These are phyloP conservation scores for Auanema sp. DNA, from an alignment of 2,888 invertebrate genomes.

Conservation along the genomic window DNA sequence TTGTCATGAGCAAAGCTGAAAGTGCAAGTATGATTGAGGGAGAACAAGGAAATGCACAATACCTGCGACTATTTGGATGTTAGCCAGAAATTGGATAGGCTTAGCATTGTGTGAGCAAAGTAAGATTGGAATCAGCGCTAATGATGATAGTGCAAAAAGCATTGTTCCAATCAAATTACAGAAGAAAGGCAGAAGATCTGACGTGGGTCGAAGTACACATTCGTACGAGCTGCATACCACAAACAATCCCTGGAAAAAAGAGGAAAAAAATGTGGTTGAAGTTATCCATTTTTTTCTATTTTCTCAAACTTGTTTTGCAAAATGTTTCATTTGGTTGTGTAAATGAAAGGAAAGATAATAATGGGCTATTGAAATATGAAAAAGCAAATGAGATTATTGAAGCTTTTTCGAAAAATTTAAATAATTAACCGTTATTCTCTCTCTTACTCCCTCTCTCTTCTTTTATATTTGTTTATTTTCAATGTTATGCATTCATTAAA, in stretches of 20 bases:
- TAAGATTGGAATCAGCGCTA: slow-evolving; percentile 15
- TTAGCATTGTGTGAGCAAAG: slow-evolving; percentile 8
- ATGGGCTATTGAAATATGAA: too few species aligned
- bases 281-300: neutral
- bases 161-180: slow-evolving; percentile 15
- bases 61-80: slow-evolving; percentile 20
- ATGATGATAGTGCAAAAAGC: slow-evolving; percentile 15
- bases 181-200: slow-evolving; percentile 11
- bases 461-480: too few species aligned
- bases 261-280: neutral
- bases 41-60: neutral
- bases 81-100: slow-evolving; percentile 18
- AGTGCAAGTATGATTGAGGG: neutral
- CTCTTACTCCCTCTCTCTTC: too few species aligned
- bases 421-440: too few species aligned
- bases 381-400: too few species aligned
- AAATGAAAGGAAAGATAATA: too few species aligned
- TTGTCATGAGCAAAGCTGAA: slow-evolving; percentile 16
- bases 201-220: slow-evolving; percentile 16
- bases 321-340: too few species aligned
- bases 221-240: slow-evolving; percentile 12
- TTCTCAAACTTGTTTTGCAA: neutral
- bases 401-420: too few species aligned
- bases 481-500: too few species aligned
- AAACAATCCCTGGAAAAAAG: slow-evolving; percentile 13